Evolutionary conservation across 1,140 invertebrate species (phyloP).

Genomic region (Araneus ventricosus): DNA sequence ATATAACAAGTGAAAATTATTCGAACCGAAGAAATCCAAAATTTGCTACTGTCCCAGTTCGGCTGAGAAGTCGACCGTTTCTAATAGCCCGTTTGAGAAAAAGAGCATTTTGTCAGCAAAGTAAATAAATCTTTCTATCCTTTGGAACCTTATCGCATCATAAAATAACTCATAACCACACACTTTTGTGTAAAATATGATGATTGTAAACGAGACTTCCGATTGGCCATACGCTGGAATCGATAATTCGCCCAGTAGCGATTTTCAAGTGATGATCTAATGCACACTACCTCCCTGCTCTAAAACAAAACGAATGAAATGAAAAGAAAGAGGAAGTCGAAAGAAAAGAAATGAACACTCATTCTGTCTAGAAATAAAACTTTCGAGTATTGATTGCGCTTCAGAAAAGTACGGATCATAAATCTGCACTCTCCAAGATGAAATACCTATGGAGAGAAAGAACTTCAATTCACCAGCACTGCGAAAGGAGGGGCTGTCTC

Average conservation of each 20-base stretch:
- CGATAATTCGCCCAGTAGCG: background rate
- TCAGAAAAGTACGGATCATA: slow-evolving; percentile 54
- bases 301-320: slow-evolving; percentile 53
- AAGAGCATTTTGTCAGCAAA: background rate
- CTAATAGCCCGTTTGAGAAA: background rate
- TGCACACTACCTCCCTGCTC: background rate
- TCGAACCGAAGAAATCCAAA: background rate
- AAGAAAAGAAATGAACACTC: slow-evolving; percentile 31
- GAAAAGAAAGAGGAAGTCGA: slow-evolving; percentile 25
- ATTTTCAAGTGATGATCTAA: slow-evolving; percentile 29
- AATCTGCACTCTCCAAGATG: slow-evolving; percentile 67
- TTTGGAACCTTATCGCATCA: background rate
- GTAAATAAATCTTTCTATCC: background rate
- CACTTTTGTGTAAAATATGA: background rate
- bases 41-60: too few species aligned
- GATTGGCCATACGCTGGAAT: background rate
- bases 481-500: background rate
- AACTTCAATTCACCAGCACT: slow-evolving; percentile 53
- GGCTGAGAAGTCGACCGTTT: background rate
- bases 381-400: slow-evolving; percentile 66
- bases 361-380: slow-evolving; percentile 62
- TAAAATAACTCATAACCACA: background rate
- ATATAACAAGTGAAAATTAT: too few species aligned
- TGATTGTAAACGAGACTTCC: background rate
- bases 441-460: slow-evolving; percentile 46